Base-by-base conservation (phyloP, 2,797 vertebrate genomes). In the Spatula versicolor region DNA sequence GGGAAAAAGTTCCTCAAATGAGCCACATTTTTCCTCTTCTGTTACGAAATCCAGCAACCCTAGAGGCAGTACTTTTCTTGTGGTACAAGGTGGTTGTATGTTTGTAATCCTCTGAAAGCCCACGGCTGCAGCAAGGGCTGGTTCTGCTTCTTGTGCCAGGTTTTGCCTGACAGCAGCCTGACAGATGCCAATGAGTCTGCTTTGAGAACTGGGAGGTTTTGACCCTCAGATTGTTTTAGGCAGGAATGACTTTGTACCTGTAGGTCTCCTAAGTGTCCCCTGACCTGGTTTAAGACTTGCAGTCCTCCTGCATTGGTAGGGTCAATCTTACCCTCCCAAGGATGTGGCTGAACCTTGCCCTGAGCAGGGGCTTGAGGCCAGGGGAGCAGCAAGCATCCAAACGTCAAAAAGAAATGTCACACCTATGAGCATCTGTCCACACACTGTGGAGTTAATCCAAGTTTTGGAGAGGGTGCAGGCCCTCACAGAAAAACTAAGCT, bases 321-420 rank as follows among this genome's bases (percentile, higher is more conserved):
- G 9, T 19, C 21, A n/a, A 19, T 41, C 39, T 26, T 12, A 35
- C 13, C 12, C 25, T 84, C 6, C 43, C 30, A 45, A 12, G 9
- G 15, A 14, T 7, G 63, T 31, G 41, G n/a, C 22, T 54, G 39
- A 72, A 20, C 39, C 43, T n/a, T 72, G 55, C 22, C 22, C 35
- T 15, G 19, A 13, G 55, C 45, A 46, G 22, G 60, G 20, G 17
- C 54, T 48, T 19, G 31, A 71, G 33, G 31, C 28, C 0, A 0
- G 10, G 13, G 26, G 63, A 82, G n/a, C 50, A 72, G 31, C 22
- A 37, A 25, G 8, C 28, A 52, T 58, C 46, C 35, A 76, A 69
- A 76, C 9, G 33, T 62, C 69, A 41, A 62, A 54, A 59, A 77
- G 60, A 74, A 91, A 62, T 3, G 0, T 5, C 13, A 1, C 9